Conservation (phyloP, 2,113 vertebrate genomes). For the Petroica traversi region DNA sequence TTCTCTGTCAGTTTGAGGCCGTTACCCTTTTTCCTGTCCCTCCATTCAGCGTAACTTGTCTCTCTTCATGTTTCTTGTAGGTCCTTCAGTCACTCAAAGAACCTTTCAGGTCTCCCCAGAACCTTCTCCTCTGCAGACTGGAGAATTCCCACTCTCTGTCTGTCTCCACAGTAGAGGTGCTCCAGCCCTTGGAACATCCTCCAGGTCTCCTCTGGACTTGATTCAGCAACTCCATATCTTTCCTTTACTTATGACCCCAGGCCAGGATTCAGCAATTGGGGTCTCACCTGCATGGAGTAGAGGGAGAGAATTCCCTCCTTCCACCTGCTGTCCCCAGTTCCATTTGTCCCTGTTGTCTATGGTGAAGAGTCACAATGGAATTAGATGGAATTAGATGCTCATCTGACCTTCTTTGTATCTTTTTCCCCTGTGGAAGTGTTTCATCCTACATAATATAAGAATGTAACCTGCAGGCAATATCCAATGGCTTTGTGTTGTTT, state of each 20-base stretch:
- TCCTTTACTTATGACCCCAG: background rate
- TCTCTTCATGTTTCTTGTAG: background rate
- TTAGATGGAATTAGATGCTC: no score
- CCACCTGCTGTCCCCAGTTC: background rate
- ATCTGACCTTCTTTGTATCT: background rate
- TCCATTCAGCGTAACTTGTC: background rate
- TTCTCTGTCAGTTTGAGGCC: no score
- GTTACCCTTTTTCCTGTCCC: background rate
- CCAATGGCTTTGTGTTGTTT: rapidly evolving
- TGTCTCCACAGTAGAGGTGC: background rate
- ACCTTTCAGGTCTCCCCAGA: background rate
- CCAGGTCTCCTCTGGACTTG: background rate
- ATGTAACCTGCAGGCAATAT: background rate
- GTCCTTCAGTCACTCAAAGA: background rate
- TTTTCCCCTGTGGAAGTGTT: background rate
- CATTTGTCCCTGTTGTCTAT: background rate
- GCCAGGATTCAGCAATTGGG: background rate
- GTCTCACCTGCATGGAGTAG: background rate
- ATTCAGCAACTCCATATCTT: background rate
- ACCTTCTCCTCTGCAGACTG: background rate
- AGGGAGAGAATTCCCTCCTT: background rate
- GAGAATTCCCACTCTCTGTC: background rate
- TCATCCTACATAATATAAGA: background rate
- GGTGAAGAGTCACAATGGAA: rapidly evolving
- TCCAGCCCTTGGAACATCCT: background rate